These are phyloP conservation scores for Gryllus bimaculatus DNA, from an alignment of 1,140 invertebrate species.

Conservation along the genomic window DNA sequence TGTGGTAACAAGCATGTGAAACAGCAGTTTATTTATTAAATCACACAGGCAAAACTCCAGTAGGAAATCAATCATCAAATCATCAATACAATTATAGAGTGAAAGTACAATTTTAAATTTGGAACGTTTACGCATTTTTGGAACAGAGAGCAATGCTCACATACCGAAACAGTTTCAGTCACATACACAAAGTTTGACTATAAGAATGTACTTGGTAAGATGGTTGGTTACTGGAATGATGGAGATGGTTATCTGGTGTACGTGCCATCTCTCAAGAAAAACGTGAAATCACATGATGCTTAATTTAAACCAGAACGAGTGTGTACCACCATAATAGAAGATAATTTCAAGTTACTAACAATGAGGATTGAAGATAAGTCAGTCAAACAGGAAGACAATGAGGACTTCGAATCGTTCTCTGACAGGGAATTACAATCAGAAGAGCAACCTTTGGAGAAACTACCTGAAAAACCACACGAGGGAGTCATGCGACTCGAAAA, in stretches of 20 bases:
- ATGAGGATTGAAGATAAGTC: no score
- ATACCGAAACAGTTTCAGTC: not conserved
- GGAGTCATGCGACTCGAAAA: no score
- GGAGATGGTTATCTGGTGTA: not conserved
- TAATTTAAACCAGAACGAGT: not conserved
- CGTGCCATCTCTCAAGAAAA: not conserved
- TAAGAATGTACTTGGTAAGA: not conserved
- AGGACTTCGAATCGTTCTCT: no score
- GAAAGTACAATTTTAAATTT: not conserved
- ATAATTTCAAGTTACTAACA: no score
- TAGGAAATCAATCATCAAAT: not conserved
- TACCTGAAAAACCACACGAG: no score
- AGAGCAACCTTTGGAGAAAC: no score
- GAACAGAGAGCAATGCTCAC: not conserved
- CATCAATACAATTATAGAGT: not conserved
- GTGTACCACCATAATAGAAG: not conserved
- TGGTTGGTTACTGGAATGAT: not conserved
- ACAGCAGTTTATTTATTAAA: conserved; percentile 37
- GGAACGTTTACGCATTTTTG: not conserved
- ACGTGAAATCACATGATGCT: not conserved
- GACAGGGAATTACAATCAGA: no score
- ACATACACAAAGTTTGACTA: not conserved
- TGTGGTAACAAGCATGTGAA: conserved; percentile 35
- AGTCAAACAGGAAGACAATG: not conserved
- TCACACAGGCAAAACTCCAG: not conserved